Conservation (phyloP, 2,888 invertebrate species). For the Lasioglossum lativentre region DNA sequence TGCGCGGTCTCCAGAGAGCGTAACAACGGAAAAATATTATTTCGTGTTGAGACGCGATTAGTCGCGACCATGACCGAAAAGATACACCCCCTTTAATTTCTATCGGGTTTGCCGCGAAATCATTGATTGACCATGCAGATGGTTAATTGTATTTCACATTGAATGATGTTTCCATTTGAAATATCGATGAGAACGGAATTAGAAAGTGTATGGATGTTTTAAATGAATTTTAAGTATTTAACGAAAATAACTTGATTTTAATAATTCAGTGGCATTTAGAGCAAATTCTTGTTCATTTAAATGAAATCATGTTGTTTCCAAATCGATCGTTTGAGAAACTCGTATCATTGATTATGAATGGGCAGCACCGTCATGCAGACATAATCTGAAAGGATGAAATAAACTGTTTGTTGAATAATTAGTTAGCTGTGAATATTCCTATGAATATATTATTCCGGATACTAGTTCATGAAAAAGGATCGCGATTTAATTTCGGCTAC, state of each 20-base stretch:
- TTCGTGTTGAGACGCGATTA: constrained; percentile 24
- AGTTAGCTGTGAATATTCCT: neutral
- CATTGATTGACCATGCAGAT: too few relatives aligned
- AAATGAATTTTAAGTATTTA: neutral
- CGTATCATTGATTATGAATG: neutral
- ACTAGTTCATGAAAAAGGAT: neutral
- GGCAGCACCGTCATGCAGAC: neutral
- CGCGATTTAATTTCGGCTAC: neutral
- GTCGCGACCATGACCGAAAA: neutral
- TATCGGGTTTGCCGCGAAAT: constrained; percentile 12
- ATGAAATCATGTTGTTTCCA: neutral
- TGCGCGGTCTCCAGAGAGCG: constrained; percentile 23
- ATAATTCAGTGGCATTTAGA: neutral
- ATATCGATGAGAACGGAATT: neutral
- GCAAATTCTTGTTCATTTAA: neutral
- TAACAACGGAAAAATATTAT: constrained; percentile 65
- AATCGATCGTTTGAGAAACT: neutral
- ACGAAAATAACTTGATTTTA: neutral
- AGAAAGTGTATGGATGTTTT: neutral
- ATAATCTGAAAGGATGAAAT: neutral
- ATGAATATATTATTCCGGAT: neutral
- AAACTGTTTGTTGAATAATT: neutral
- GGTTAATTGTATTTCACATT: neutral
- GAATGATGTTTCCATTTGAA: neutral
- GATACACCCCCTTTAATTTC: constrained; percentile 54